Evolutionary conservation across 2,888 invertebrate genomes (phyloP).

Genomic region (Oligia latruncula): DNA sequence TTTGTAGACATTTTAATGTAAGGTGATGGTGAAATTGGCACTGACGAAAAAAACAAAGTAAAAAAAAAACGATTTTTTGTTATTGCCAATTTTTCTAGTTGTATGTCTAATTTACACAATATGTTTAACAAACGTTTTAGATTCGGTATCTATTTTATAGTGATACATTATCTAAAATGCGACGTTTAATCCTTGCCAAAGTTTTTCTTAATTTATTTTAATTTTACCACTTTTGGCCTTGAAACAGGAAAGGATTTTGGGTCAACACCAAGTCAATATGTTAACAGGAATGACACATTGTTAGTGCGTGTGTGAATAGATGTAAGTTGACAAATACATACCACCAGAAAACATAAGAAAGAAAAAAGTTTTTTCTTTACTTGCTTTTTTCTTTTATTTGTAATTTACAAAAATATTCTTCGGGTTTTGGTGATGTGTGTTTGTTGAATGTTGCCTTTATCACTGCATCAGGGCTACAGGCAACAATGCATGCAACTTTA

Average conservation of each 20-base stretch:
- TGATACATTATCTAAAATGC: conserved; percentile 61
- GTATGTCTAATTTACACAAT: conserved; percentile 79
- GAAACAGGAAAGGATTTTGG: conserved; percentile 56
- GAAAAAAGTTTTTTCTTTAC: rapidly evolving
- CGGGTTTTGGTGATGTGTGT: conserved; percentile 65
- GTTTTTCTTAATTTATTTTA: conserved; percentile 7
- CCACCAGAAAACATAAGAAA: conserved; percentile 45
- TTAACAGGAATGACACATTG: conserved; percentile 85
- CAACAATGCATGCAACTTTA: conserved; percentile 82
- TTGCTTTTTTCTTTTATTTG: background rate
- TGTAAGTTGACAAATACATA: conserved; percentile 74
- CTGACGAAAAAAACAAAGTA: conserved; percentile 39
- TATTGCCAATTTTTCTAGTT: conserved; percentile 76
- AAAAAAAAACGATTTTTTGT: background rate
- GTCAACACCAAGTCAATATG: conserved; percentile 65
- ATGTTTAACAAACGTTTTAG: conserved; percentile 75
- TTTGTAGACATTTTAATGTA: conserved; percentile 75
- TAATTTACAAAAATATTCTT: background rate
- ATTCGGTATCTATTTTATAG: conserved; percentile 68
- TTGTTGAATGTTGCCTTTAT: conserved; percentile 74
- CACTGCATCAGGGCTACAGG: conserved; percentile 69
- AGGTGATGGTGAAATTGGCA: conserved; percentile 83
- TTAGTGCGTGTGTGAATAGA: conserved; percentile 85
- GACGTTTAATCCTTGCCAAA: conserved; percentile 61
- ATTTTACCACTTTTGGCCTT: background rate